Base-by-base conservation (phyloP, 1,140 invertebrate species). In the Ostrea denselamellosa region DNA sequence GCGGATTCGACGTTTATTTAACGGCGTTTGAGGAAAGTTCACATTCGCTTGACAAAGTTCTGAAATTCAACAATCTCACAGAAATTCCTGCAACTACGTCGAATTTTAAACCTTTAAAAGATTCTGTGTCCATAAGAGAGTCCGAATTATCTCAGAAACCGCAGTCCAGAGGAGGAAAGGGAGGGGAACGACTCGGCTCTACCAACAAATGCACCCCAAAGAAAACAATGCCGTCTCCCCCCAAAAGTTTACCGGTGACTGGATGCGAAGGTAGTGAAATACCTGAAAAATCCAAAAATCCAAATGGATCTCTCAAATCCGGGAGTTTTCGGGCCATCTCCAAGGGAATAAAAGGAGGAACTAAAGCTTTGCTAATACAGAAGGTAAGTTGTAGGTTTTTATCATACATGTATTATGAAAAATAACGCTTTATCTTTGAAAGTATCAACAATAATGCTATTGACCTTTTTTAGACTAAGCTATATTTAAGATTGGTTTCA, bases 1-100 rank as follows among this genome's bases (percentile, higher is more conserved):
- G 88, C 65, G 88, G 83, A 9, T 89, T 89, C 81, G 88, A 89
- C n/a, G 84, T 89, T 0, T 89, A 89, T 54, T 8, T 89, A n/a
- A 87, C 88, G 2, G 88, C 88, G 2, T 56, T 62, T n/a, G 88
- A 89, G 34, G 88, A 87, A 9, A 86, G 83, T 25, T 65, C 65
- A 17, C 86, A 86, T 65, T 89, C 88, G 28, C 10, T 89, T 17
- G 53, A 83, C 81, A 54, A 87, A 19, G 51, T 28, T 71, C 14
- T n/a, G 25, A 85, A 53, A 56, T 51, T 86, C 51, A 51, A 65
- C 44, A 68, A 62, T 62, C 14, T 25, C 25, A 28, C 25, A 34
- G 44, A 34, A 85, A 85, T 83, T 52, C 68, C 17, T 19, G 51
- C 22, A 86, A 52, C 54, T 25, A 77, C 25, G 53, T 71, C 34